Evolutionary conservation across 2,797 vertebrate species (phyloP), one percentile per base, ranked within the genome.

Genomic region (Periparus ater): DNA sequence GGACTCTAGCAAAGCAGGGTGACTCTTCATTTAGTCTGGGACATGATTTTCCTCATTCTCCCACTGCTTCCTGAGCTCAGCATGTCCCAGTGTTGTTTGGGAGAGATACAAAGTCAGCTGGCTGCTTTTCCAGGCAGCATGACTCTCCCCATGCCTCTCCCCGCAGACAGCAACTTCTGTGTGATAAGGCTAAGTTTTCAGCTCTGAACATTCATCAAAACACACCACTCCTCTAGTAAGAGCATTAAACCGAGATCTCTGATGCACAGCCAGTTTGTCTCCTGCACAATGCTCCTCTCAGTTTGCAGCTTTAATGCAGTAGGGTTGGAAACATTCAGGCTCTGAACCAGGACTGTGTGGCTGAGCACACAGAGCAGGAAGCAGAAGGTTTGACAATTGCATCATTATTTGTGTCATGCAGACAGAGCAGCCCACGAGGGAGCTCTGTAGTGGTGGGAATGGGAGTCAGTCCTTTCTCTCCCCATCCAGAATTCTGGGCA

Each of bases 61-160:
- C 50, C 30, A 2, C 65, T 47, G 61, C 68, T 77, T 88, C 82
- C 93, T 95, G 82, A 68, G 82, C 87, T 85, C 89, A 93, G 87
- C 79, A 65, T 51, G 88, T 91, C 82, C 65, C 50, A 38, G 9
- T 23, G 72, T 83, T 94, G 87, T 83, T 77, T 38, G 63, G 68
- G 65, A 47, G 75, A 77, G 91, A 88, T 95, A 87, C 0, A 0
- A 1, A 85, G 72, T 88, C 85, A 89, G 79, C 89, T 89, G 92
- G 44, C 91, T 70, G 77, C 77, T 83, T 74, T 92, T 89, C 42
- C 73, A 70, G n/a, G 40, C 84, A 70, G 44, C 51, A 4, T 57
- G 55, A 18, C 25, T 83, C 34, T 76, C 67, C n/a, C 34, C 30
- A 2, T 51, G 84, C 71, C 67, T 93, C 78, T 82, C 48, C 53